phyloP scores from a whole-genome alignment of 35 echinoderm and acorn worm genomes.

The Apostichopus japonicus region DNA sequence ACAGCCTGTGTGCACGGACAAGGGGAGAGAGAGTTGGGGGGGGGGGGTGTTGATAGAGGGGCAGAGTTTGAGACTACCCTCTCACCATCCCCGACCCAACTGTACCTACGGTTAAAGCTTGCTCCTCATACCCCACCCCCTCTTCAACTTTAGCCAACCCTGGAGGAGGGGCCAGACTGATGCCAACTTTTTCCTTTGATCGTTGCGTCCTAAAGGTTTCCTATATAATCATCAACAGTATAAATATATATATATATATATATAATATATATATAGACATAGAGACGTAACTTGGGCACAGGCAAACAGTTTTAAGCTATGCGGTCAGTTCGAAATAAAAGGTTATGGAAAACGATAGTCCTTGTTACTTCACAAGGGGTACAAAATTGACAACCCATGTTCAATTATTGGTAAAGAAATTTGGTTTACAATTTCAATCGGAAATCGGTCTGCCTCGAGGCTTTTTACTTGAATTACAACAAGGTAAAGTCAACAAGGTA shows the following conservation, averaged over 20 bases:
- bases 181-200: neutral
- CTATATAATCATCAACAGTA: too few species aligned
- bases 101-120: too few species aligned
- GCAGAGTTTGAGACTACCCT: too few species aligned
- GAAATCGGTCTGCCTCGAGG: slow-evolving; percentile 18
- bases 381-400: neutral
- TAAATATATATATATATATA: too few species aligned
- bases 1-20: too few species aligned
- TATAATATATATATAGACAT: neutral
- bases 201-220: neutral
- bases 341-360: neutral
- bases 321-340: slow-evolving; percentile 4
- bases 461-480: neutral
- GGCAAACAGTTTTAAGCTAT: neutral
- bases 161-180: too few species aligned
- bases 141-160: too few species aligned
- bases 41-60: too few species aligned
- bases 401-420: neutral
- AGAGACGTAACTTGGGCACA: neutral
- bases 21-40: too few species aligned
- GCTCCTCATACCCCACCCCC: too few species aligned
- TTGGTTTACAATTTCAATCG: slow-evolving; percentile 21
- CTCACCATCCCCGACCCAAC: too few species aligned
- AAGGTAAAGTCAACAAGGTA: neutral
- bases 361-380: neutral